These are phyloP conservation scores for Octopus sinensis DNA, from an alignment of 1,140 invertebrate genomes.

Conservation along the genomic window DNA sequence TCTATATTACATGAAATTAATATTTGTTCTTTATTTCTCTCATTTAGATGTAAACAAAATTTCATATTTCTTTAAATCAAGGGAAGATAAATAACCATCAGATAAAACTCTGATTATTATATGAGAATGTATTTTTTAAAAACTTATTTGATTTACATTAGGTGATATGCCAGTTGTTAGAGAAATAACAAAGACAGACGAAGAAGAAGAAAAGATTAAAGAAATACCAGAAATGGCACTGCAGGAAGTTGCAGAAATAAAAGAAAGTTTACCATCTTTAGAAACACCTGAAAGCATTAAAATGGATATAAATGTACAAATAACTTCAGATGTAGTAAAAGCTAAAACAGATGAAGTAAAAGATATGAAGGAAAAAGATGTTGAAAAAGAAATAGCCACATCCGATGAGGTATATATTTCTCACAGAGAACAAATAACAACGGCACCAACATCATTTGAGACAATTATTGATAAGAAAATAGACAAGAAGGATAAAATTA, in stretches of 20 bases:
- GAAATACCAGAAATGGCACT: conserved; percentile 15
- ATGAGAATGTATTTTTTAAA: too few relatives aligned
- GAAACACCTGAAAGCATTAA: not conserved
- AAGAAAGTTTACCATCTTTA: not conserved
- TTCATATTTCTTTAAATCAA: too few relatives aligned
- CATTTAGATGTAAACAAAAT: too few relatives aligned
- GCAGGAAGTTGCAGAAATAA: not conserved
- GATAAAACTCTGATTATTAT: too few relatives aligned
- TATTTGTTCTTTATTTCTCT: too few relatives aligned
- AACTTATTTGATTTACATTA: too few relatives aligned
- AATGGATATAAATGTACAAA: not conserved
- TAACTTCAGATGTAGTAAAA: not conserved
- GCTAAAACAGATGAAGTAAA: not conserved
- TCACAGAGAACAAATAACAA: not conserved
- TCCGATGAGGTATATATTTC: not conserved
- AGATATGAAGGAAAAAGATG: not conserved
- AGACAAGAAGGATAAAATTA: not conserved
- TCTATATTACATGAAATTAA: too few relatives aligned
- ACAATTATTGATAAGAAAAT: not conserved
- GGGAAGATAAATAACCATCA: too few relatives aligned
- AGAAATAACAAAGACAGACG: not conserved
- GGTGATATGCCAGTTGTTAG: conserved; percentile 8
- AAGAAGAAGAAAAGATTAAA: conserved; percentile 13
- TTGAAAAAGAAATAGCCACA: not conserved
- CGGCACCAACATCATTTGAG: not conserved